These are phyloP conservation scores for Tetheella fluctuosa DNA, from an alignment of 2,888 invertebrate genomes.

Conservation along the genomic window DNA sequence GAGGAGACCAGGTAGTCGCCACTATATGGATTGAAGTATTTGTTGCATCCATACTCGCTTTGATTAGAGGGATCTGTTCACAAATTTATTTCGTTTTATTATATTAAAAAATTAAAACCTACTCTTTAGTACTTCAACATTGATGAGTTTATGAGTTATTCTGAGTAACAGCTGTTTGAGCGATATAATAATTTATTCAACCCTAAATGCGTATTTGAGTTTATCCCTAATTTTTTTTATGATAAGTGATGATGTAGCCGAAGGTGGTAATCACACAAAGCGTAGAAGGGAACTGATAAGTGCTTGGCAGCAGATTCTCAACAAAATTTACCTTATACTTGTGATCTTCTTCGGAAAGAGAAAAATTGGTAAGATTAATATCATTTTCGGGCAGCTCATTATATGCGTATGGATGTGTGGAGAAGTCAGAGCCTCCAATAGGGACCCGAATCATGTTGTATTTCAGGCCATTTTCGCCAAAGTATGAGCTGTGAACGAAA, in stretches of 20 bases:
- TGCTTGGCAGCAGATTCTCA: background rate
- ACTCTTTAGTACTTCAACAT: too few relatives aligned
- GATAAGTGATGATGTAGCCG: too few relatives aligned
- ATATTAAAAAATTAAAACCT: too few relatives aligned
- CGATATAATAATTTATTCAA: too few relatives aligned
- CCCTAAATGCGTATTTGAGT: too few relatives aligned
- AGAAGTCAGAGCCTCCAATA: slow-evolving; percentile 94
- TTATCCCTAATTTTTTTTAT: too few relatives aligned
- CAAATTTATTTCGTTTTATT: background rate
- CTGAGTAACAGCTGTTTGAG: too few relatives aligned
- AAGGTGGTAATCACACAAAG: too few relatives aligned
- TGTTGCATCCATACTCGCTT: slow-evolving; percentile 55
- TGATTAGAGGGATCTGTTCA: slow-evolving; percentile 77
- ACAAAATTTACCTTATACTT: slow-evolving; percentile 83
- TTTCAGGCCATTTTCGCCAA: slow-evolving; percentile 86
- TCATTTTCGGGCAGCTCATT: slow-evolving; percentile 85
- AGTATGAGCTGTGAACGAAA: slow-evolving; percentile 87
- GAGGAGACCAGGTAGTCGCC: slow-evolving; percentile 85
- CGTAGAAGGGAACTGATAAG: too few relatives aligned
- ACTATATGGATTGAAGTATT: slow-evolving; percentile 65
- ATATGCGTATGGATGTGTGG: slow-evolving; percentile 89
- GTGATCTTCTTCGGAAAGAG: slow-evolving; percentile 86
- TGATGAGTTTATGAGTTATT: too few relatives aligned
- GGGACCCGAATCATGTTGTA: slow-evolving; percentile 88
- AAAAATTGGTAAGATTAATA: slow-evolving; percentile 82